Evolutionary conservation across 2,888 invertebrate species (phyloP).

Genomic region (Mythimna pallens): DNA sequence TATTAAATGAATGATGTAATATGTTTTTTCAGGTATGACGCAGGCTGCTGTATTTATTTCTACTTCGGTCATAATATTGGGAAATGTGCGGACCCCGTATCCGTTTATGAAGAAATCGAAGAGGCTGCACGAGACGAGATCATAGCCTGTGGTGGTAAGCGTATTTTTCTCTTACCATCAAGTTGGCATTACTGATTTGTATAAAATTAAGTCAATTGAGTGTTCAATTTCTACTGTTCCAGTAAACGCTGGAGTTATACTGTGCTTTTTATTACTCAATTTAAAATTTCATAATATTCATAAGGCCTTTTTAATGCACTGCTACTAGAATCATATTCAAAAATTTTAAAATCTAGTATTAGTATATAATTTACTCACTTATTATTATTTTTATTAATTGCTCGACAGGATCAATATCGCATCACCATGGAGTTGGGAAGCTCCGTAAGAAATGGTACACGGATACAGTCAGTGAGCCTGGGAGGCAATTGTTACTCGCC

Average conservation of each 20-base stretch:
- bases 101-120: constrained; percentile 96
- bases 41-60: constrained; percentile 99
- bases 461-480: constrained; percentile 95
- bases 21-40: constrained; percentile 93
- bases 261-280: not conserved
- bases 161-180: constrained; percentile 24
- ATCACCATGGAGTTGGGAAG: constrained; percentile 99
- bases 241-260: constrained; percentile 44
- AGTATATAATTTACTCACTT: not conserved
- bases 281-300: not conserved
- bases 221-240: not conserved
- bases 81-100: constrained; percentile 92
- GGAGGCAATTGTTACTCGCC: constrained; percentile 94
- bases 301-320: no score
- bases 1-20: constrained; percentile 2
- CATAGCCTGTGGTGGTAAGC: constrained; percentile 94
- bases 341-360: not conserved
- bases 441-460: constrained; percentile 96
- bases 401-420: constrained; percentile 94
- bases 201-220: constrained; percentile 41
- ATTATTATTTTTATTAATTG: constrained; percentile 2
- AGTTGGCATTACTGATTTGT: constrained; percentile 28
- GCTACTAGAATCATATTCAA: not conserved
- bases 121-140: constrained; percentile 97
- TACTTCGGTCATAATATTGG: constrained; percentile 96